Percentiles rank a stretch among this genome's conserved stretches.
Conservation (phyloP, 2,113 vertebrate genomes). For the Gracilinanus agilis region DNA sequence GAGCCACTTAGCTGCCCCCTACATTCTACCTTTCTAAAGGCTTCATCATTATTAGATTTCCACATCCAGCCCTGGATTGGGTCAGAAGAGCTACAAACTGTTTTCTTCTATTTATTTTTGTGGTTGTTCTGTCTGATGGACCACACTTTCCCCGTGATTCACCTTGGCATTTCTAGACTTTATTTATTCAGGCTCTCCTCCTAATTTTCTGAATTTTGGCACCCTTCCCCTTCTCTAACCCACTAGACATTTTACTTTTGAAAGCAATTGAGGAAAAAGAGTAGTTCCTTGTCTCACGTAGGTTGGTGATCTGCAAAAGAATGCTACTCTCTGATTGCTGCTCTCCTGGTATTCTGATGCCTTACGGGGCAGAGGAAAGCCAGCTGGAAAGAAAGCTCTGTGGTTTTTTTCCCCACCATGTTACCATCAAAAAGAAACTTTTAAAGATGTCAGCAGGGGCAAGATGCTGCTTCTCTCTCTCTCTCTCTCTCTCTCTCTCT, state of each 20-base stretch:
- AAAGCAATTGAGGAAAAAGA: conserved; percentile 1
- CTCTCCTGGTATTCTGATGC: neutral
- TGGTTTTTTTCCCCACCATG: neutral
- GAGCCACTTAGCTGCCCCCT: too few species aligned
- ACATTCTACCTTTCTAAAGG: conserved; percentile 32
- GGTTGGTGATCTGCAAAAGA: neutral
- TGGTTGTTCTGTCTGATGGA: conserved; percentile 23
- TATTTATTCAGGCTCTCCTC: conserved; percentile 30
- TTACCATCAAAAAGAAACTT: neutral
- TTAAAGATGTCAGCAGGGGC: neutral
- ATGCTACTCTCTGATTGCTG: neutral
- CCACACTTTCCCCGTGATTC: conserved; percentile 42
- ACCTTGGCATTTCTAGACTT: neutral
- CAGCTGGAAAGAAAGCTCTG: neutral
- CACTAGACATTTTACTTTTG: conserved; percentile 40
- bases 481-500: too few species aligned
- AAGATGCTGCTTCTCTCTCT: neutral
- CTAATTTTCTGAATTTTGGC: conserved; percentile 31
- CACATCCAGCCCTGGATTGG: neutral
- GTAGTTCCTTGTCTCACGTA: neutral
- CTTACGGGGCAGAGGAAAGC: neutral
- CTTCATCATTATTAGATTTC: neutral
- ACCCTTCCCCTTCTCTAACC: neutral
- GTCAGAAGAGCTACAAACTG: conserved; percentile 40
- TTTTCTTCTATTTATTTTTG: neutral